phyloP scores from a whole-genome alignment of 2,888 invertebrate genomes.

The Agrochola circellaris region DNA sequence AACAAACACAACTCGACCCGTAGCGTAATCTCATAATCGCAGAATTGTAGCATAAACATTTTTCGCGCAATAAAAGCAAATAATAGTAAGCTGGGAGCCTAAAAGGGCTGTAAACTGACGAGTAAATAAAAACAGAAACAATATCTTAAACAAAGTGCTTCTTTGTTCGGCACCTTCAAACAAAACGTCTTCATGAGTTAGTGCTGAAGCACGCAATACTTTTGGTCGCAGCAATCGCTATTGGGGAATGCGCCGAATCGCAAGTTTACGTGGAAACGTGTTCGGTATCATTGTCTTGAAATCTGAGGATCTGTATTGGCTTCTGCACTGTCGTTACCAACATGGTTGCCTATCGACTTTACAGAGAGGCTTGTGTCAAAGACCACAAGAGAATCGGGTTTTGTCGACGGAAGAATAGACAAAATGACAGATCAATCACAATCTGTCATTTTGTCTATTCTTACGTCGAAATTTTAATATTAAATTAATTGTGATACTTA shows the following conservation, averaged over 20 bases:
- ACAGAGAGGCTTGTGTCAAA: background rate
- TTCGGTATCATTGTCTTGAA: background rate
- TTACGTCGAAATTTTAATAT: too few species aligned
- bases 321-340: background rate
- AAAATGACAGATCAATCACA: too few species aligned
- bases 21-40: slow-evolving; percentile 48
- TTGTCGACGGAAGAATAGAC: too few species aligned
- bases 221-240: slow-evolving; percentile 9
- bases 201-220: slow-evolving; percentile 7
- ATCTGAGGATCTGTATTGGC: background rate
- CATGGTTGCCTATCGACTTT: background rate
- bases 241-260: slow-evolving; percentile 2
- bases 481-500: too few species aligned
- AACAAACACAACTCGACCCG: slow-evolving; percentile 45
- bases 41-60: slow-evolving; percentile 46
- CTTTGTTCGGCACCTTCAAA: slow-evolving; percentile 63
- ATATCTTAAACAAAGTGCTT: slow-evolving; percentile 60
- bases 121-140: slow-evolving; percentile 62
- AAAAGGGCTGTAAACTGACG: slow-evolving; percentile 29
- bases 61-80: slow-evolving; percentile 49
- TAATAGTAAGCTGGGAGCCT: slow-evolving; percentile 22
- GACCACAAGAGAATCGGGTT: too few species aligned
- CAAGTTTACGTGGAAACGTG: background rate
- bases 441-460: too few species aligned
- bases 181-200: slow-evolving; percentile 64